These are phyloP conservation scores for Artibeus lituratus DNA, from an alignment of 2,797 vertebrate genomes.

Conservation along the genomic window DNA sequence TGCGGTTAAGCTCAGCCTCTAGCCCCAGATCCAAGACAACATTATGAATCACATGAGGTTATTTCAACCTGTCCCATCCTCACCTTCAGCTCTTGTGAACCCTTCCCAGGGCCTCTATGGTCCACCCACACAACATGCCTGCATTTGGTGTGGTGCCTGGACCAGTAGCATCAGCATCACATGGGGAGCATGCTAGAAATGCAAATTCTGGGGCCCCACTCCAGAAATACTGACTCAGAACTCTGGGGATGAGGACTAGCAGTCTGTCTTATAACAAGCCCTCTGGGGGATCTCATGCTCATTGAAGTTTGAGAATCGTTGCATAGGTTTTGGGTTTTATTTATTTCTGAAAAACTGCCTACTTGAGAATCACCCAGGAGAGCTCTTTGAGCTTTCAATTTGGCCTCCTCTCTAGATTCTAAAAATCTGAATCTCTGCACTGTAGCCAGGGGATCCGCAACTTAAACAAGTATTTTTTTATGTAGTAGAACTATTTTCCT, in stretches of 20 bases:
- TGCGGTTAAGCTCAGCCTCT: neutral
- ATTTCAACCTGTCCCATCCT: neutral
- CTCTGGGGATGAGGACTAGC: too few species aligned
- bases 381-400: neutral
- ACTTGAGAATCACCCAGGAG: neutral
- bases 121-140: neutral
- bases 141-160: too few species aligned
- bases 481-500: neutral
- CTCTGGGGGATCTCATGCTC: neutral
- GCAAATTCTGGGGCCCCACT: neutral
- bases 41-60: neutral
- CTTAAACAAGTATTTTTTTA: neutral
- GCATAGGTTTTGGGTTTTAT: neutral
- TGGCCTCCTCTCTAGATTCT: neutral
- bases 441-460: neutral
- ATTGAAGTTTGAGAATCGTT: neutral
- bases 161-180: neutral
- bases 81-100: too few species aligned
- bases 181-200: neutral
- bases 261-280: neutral
- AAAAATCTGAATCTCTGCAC: neutral
- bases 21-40: neutral
- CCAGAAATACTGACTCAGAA: neutral
- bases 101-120: neutral
- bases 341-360: neutral